Evolutionary conservation across 2,113 vertebrate species (phyloP), one percentile per base, ranked within the genome.

Genomic region (Asarcornis scutulata): DNA sequence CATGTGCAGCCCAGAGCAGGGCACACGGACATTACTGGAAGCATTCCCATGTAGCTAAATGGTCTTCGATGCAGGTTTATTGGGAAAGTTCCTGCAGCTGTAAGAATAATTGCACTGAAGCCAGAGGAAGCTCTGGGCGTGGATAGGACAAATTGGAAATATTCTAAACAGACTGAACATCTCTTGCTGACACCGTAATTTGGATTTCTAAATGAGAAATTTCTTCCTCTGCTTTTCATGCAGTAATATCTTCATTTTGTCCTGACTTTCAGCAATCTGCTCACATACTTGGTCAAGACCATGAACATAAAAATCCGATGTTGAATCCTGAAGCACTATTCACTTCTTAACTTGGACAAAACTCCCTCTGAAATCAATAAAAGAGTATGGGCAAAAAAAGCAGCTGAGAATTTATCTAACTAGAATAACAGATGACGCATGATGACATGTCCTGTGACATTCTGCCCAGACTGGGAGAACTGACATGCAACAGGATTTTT

Each of bases 181-280:
- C 67, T 93, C 85, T 72, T 89, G 85, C 53, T 91, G 90, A 79
- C 84, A 76, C 29, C 60, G 94, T 76, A 91, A 76, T 91, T 89
- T 91, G 58, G 25, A 89, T 89, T 94, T 93, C 81, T 66, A 89
- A 80, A 88, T 16, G 31, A 91, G 63, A 82, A 95, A 93, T 72
- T 89, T 63, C n/a, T 91, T 89, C 58, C 59, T 83, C 66, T 76
- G 67, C 53, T 85, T 88, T 88, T 88, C 62, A 72, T 21, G 38
- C 52, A 78, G 25, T 18, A 75, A 17, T 29, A 75, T 78, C 58
- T 89, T 78, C 10, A 56, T 68, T 86, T 86, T 89, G 48, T 56
- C 38, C 38, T 73, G 71, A 38, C 74, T 87, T 79, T 76, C 53
- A 68, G 73, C 89, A 94, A 85, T 75, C 46, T 89, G 58, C 17